Evolutionary conservation across 2,797 vertebrate species (phyloP).

Genomic region (Fratercula arctica): DNA sequence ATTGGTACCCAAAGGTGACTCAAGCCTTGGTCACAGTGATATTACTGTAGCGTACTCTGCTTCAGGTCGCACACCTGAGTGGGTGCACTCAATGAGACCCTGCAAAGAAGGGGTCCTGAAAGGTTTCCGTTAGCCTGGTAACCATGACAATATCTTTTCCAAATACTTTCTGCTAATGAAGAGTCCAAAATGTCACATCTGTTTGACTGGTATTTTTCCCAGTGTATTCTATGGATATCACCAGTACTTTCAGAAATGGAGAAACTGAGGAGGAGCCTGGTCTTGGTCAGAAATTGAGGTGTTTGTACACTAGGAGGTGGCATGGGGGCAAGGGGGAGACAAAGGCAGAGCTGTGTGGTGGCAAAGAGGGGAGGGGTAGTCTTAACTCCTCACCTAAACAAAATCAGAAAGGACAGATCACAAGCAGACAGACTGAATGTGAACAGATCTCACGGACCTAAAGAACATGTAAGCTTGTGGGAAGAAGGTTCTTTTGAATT

Average conservation of each 20-base stretch:
- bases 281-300: neutral
- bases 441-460: neutral
- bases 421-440: neutral
- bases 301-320: accelerated
- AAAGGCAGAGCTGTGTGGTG: neutral
- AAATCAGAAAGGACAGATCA: neutral
- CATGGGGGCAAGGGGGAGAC: neutral
- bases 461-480: neutral
- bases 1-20: neutral
- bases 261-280: neutral
- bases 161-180: neutral
- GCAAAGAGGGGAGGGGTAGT: neutral
- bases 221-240: neutral
- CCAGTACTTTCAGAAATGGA: neutral
- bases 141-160: neutral
- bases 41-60: neutral
- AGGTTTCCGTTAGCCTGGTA: neutral
- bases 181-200: neutral
- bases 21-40: neutral
- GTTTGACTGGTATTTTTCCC: neutral
- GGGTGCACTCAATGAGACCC: neutral
- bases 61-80: neutral
- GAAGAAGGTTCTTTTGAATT: neutral
- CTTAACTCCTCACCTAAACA: neutral
- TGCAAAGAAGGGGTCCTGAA: neutral